Base-by-base conservation (phyloP, 2,888 invertebrate genomes). In the Selenia dentaria region DNA sequence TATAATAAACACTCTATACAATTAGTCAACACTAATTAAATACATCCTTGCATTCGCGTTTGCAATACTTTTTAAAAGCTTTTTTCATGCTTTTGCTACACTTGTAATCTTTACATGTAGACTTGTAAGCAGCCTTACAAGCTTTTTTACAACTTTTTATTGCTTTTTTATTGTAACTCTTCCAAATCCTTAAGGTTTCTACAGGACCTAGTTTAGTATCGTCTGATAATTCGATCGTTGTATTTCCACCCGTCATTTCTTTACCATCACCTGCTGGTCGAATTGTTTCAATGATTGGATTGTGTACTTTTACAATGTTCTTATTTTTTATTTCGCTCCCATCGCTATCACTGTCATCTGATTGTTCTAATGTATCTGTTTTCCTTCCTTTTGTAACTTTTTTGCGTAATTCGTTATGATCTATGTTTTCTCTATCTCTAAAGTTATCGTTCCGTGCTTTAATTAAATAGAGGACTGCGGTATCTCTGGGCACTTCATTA, bases 41-140 rank as follows among this genome's bases (percentile, higher is more conserved):
- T n/a, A n/a, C n/a, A n/a, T n/a, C n/a, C n/a, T n/a, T 11, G n/a
- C 32, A 33, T 22, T 22, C 54, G 0, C 11, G 44, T 24, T 67
- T 71, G 34, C 83, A 83, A 22, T 66, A 51, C 12, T 54, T 71
- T 40, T 64, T 79, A 1, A 74, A 66, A 0, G 34, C 31, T 1
- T 36, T 66, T 31, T 67, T 79, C 50, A 74, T 53, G 4, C 50
- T 57, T 1, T 25, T 58, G 1, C 39, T 63, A 34, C 80, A 81
- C 4, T 44, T 48, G 22, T 62, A 72, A 0, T 49, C 36, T 0
- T 20, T 4, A 18, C 79, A 81, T 0, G 60, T 52, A 6, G 42
- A 49, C 22, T 58, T 67, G 3, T 47, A 47, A 0, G 76, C 67
- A 1, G 13, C 39, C 3, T 13, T 29, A 14, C 78, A 77, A 0